Conservation (phyloP, 1,140 invertebrate species). For the Drosophila willistoni region DNA sequence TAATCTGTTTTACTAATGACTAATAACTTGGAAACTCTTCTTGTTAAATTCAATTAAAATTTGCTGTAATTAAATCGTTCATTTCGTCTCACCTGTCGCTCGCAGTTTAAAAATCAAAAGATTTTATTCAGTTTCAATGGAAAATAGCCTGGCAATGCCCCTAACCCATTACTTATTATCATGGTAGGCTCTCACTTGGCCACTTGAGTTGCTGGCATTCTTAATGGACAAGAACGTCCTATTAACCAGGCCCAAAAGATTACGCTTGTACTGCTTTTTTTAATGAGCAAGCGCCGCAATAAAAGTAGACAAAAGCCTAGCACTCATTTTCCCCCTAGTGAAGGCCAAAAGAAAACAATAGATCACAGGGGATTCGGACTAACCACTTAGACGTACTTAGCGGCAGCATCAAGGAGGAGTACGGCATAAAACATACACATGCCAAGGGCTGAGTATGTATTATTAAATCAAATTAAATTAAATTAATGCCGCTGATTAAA, state of each 20-base stretch:
- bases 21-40: background rate
- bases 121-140: background rate
- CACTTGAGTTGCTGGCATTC: background rate
- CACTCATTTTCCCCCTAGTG: background rate
- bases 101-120: background rate
- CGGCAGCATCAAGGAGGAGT: background rate
- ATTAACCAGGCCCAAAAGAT: slow-evolving; percentile 8
- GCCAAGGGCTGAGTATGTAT: slow-evolving; percentile 24
- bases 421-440: slow-evolving; percentile 8
- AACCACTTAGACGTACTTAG: slow-evolving; percentile 7
- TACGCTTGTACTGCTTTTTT: background rate
- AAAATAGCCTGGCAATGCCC: background rate
- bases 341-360: background rate
- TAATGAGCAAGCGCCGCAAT: background rate
- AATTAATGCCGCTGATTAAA: slow-evolving; percentile 77
- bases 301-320: slow-evolving; percentile 1
- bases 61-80: background rate
- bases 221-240: slow-evolving; percentile 6
- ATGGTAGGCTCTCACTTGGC: background rate
- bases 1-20: background rate
- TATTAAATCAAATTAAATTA: slow-evolving; percentile 82
- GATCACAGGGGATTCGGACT: slow-evolving; percentile 4
- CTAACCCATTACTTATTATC: background rate
- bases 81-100: background rate
- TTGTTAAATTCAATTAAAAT: background rate